Evolutionary conservation across 1,140 invertebrate species (phyloP).

Genomic region (Mactra quadrangularis): DNA sequence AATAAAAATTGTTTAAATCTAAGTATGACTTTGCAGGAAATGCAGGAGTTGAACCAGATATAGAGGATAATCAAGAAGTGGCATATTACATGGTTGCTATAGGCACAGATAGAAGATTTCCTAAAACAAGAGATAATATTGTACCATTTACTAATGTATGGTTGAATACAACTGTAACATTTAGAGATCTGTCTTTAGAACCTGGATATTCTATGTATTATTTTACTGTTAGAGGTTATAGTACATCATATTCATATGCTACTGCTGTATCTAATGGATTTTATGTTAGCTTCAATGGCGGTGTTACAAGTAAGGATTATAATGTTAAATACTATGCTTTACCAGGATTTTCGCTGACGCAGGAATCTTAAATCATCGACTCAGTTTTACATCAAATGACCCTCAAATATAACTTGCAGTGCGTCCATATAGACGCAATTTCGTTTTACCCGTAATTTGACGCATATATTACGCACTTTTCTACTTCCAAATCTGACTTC

Average conservation of each 20-base stretch:
- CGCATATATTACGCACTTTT: neutral
- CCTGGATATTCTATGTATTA: constrained; percentile 63
- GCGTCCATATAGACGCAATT: too few species aligned
- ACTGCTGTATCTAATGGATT: constrained; percentile 72
- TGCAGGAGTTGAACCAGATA: neutral
- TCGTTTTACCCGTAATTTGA: too few species aligned
- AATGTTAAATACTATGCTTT: neutral
- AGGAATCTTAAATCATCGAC: neutral
- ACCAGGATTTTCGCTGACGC: neutral
- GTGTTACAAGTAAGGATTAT: constrained; percentile 49
- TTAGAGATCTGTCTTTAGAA: constrained; percentile 62
- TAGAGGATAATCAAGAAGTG: constrained; percentile 54
- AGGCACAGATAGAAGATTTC: constrained; percentile 69
- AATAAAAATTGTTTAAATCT: neutral
- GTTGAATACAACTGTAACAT: constrained; percentile 65
- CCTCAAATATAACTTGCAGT: too few species aligned
- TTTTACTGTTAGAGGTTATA: constrained; percentile 69
- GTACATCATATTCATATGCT: constrained; percentile 46
- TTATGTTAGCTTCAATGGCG: constrained; percentile 64
- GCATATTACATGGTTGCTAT: constrained; percentile 67
- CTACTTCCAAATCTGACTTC: neutral
- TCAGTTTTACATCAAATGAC: neutral
- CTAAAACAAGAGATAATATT: constrained; percentile 67
- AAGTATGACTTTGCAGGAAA: constrained; percentile 2
- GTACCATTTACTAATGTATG: constrained; percentile 67